These are phyloP conservation scores for Nemurella pictetii DNA, from an alignment of 2,888 invertebrate species.

Conservation along the genomic window DNA sequence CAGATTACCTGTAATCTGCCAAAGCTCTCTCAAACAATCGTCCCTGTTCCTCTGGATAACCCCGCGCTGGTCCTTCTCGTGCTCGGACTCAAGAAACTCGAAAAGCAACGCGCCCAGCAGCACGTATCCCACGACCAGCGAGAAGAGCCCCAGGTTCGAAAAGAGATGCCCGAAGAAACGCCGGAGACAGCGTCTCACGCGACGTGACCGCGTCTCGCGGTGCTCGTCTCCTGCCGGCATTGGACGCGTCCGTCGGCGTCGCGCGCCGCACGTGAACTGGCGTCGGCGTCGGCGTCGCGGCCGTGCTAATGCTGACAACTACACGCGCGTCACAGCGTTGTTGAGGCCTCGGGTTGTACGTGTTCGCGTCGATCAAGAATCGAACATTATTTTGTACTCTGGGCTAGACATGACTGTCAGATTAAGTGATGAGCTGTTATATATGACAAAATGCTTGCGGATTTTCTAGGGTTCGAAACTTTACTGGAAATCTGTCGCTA, in stretches of 20 bases:
- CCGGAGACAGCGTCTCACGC: conserved; percentile 48
- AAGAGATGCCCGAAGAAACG: conserved; percentile 62
- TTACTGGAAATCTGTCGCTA: no score
- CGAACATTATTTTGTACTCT: background rate
- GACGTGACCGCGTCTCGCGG: conserved; percentile 25
- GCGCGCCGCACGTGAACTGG: conserved; percentile 20
- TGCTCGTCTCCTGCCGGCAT: conserved; percentile 32
- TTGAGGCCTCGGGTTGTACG: background rate
- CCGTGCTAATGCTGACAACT: no score
- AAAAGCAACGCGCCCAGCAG: conserved; percentile 76
- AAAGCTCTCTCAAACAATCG: conserved; percentile 72
- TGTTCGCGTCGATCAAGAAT: background rate
- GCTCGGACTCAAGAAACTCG: conserved; percentile 72
- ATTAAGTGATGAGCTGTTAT: no score
- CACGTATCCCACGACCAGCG: conserved; percentile 73
- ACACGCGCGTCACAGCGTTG: background rate
- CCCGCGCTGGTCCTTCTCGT: conserved; percentile 65
- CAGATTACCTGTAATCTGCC: conserved; percentile 81
- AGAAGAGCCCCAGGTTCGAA: conserved; percentile 70
- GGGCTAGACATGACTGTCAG: background rate
- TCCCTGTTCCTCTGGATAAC: conserved; percentile 66
- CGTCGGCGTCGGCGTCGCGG: conserved; percentile 6
- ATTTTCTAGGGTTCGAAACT: no score
- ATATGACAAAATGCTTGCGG: no score
- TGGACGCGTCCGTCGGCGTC: conserved; percentile 24